Conservation (phyloP, 2,113 vertebrate genomes). For the Morone saxatilis region DNA sequence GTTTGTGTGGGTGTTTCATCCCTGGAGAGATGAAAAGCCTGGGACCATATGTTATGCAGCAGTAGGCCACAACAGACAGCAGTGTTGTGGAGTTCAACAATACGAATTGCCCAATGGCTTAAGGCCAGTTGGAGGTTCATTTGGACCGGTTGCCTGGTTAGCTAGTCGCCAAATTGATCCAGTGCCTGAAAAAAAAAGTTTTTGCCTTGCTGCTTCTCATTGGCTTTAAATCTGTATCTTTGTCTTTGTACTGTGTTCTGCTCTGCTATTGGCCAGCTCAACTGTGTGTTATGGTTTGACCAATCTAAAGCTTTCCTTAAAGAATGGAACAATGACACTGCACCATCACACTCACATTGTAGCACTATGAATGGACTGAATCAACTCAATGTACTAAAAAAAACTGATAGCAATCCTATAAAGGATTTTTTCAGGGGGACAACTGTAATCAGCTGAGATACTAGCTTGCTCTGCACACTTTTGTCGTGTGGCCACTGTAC, state of each 20-base stretch:
- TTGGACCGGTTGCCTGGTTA: slow-evolving; percentile 53
- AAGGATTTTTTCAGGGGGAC: background rate
- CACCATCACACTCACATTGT: background rate
- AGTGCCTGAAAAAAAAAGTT: slow-evolving; percentile 32
- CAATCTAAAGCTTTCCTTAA: slow-evolving; percentile 12
- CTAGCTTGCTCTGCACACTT: background rate
- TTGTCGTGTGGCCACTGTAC: background rate
- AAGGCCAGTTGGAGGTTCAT: slow-evolving; percentile 59
- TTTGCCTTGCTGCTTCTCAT: slow-evolving; percentile 27
- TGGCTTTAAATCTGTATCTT: slow-evolving; percentile 27
- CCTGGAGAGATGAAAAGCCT: slow-evolving; percentile 74
- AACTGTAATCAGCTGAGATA: background rate
- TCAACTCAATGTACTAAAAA: background rate
- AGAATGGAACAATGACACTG: background rate
- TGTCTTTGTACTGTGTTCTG: slow-evolving; percentile 17
- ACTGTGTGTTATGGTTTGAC: background rate
- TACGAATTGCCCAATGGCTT: slow-evolving; percentile 61
- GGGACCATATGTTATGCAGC: slow-evolving; percentile 77
- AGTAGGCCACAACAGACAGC: slow-evolving; percentile 73
- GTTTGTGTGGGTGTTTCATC: slow-evolving; percentile 77
- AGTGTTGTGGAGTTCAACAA: slow-evolving; percentile 58
- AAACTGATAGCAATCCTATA: background rate
- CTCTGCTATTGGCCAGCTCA: slow-evolving; percentile 15
- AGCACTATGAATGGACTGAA: background rate
- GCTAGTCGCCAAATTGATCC: slow-evolving; percentile 51